Conservation (phyloP, 2,113 vertebrate genomes). For the Ailuropoda melanoleuca region DNA sequence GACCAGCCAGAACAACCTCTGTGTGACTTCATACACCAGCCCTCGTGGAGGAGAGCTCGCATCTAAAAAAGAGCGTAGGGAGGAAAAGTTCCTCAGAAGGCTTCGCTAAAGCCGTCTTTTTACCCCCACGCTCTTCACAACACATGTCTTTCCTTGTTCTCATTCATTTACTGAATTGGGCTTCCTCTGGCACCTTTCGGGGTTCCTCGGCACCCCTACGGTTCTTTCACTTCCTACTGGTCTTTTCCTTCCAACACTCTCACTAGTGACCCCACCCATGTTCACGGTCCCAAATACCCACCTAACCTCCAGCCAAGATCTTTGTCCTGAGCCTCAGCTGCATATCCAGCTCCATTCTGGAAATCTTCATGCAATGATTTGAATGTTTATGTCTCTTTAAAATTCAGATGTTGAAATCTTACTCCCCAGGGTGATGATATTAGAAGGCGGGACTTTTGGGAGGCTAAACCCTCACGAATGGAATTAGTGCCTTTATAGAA, state of each 20-base stretch:
- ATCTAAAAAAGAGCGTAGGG: not conserved
- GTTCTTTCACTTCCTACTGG: accelerated
- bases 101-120: not conserved
- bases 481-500: not conserved
- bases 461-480: not conserved
- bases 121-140: too few species aligned
- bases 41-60: not conserved
- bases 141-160: not conserved
- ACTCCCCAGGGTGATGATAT: not conserved
- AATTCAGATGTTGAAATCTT: not conserved
- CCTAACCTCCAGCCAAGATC: too few species aligned
- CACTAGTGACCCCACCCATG: not conserved
- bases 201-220: not conserved
- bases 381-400: not conserved
- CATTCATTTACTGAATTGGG: not conserved
- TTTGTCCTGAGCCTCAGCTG: not conserved
- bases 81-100: not conserved
- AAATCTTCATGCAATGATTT: not conserved
- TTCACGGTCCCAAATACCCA: not conserved
- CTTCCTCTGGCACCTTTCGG: not conserved
- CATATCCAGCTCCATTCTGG: not conserved
- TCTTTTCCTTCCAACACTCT: not conserved
- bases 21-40: accelerated
- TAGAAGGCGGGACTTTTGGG: not conserved
- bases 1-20: not conserved